Evolutionary conservation across 2,888 invertebrate genomes (phyloP).

Genomic region (Morpho achilles): DNA sequence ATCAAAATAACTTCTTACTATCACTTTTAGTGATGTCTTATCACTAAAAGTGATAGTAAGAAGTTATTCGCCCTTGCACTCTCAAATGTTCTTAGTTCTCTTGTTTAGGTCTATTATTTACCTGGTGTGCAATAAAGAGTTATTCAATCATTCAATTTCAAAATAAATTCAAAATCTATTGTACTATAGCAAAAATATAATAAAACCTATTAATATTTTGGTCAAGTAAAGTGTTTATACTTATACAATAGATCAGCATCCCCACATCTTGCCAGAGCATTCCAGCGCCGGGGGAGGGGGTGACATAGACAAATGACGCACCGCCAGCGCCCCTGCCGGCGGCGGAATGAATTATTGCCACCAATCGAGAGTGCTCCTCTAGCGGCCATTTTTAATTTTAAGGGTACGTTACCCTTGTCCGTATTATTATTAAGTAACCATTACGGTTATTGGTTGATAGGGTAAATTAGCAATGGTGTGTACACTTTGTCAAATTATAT

Average conservation of each 20-base stretch:
- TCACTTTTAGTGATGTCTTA: no score
- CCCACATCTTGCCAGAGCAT: constrained; percentile 60
- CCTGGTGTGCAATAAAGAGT: no score
- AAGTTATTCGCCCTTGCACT: no score
- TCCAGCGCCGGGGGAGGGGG: constrained; percentile 55
- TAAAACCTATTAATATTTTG: constrained; percentile 14
- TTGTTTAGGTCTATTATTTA: no score
- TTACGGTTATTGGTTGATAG: constrained; percentile 12
- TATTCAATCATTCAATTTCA: no score
- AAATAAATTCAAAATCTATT: no score
- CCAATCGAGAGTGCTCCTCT: constrained; percentile 71
- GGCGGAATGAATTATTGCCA: constrained; percentile 70
- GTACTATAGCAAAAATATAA: no score
- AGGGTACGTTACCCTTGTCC: constrained; percentile 65
- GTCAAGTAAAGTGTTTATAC: constrained; percentile 20
- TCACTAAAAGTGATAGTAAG: no score
- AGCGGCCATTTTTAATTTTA: constrained; percentile 78
- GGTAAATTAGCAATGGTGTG: constrained; percentile 6
- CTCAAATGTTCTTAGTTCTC: no score
- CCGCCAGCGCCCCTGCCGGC: constrained; percentile 60
- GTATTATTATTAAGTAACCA: constrained; percentile 50
- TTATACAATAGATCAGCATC: constrained; percentile 31
- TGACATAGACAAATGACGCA: constrained; percentile 73
- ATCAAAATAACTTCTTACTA: no score
- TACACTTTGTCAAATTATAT: no score